Base-by-base conservation (phyloP, 35 echinoderm and acorn worm species). In the Heliocidaris erythrogramma region DNA sequence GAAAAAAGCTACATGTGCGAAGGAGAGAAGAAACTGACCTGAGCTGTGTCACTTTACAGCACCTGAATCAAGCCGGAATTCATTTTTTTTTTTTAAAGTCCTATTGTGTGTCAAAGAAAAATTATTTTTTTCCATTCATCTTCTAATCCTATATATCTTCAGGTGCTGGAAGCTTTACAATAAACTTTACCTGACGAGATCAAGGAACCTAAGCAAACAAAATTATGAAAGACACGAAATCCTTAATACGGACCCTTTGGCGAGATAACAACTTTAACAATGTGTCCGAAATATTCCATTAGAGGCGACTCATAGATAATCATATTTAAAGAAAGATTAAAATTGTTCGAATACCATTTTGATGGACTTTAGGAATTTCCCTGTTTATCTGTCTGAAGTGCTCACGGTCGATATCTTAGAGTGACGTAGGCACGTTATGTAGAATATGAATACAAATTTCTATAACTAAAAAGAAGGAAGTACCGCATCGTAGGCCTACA, bases 211-310 rank as follows among this genome's bases (percentile, higher is more conserved):
- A 42, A 42, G 35, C 35, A 42, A 78, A 60, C 65, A 78, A 78
- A 78, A 21, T n/a, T 5, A 27, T 78, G 65, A 78, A 78, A 78
- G 65, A 78, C 65, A 78, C 21, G 65, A 78, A 21, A 18, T 78
- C 27, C 27, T 78, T 78, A 56, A 78, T 78, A n/a, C 65, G 21
- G 27, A 78, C 18, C 65, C 65, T 78, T 78, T 78, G 65, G 65
- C 65, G 65, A 78, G 65, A 78, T 27, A 78, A 78, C 65, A 78
- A 56, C 21, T 78, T 78, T n/a, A 78, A 78, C 65, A 78, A 78
- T 78, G n/a, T 21, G 65, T n/a, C 18, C 65, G 17, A 78, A 78
- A 78, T 78, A 78, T 78, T 78, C 65, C 21, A 27, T 2, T 78
- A 18, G 21, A 78, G 27, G 49, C 49, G 11, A n/a, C 49, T 52